These are phyloP conservation scores for Lithophane leautieri DNA, from an alignment of 2,888 invertebrate genomes.

Conservation along the genomic window DNA sequence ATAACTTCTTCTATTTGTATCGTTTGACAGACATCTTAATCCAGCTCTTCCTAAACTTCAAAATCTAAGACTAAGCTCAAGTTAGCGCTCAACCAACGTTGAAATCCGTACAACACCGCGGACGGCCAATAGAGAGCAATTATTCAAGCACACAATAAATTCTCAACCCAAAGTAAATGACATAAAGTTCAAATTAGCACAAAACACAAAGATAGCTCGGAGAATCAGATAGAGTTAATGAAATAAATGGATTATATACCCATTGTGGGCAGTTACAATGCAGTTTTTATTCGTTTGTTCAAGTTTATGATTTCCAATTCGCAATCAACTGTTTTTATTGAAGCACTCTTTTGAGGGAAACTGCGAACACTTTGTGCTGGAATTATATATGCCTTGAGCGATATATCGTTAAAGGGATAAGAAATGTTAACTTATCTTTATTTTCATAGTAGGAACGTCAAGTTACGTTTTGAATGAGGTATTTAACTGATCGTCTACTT, in stretches of 20 bases:
- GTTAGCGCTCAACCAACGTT: constrained; percentile 66
- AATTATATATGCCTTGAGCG: background rate
- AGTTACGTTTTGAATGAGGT: no score
- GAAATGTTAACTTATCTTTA: background rate
- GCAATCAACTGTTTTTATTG: constrained; percentile 55
- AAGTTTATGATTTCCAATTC: constrained; percentile 62
- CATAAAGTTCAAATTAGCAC: constrained; percentile 35
- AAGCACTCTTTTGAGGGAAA: constrained; percentile 5
- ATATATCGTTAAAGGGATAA: background rate
- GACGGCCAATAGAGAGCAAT: constrained; percentile 68
- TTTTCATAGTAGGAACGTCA: background rate
- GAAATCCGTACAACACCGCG: constrained; percentile 74
- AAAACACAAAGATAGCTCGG: constrained; percentile 17
- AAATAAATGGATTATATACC: constrained; percentile 76
- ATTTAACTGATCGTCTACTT: no score
- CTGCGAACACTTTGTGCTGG: constrained; percentile 18
- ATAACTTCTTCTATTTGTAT: background rate
- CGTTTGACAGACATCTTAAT: background rate
- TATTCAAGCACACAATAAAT: constrained; percentile 52
- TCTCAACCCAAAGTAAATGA: constrained; percentile 21
- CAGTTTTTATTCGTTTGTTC: constrained; percentile 61
- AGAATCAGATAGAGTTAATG: constrained; percentile 70
- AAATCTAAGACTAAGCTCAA: constrained; percentile 57
- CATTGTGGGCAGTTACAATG: constrained; percentile 65
- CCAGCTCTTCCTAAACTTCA: constrained; percentile 40